Base-by-base conservation (phyloP, 2,797 vertebrate genomes). In the Phataginus tricuspis region DNA sequence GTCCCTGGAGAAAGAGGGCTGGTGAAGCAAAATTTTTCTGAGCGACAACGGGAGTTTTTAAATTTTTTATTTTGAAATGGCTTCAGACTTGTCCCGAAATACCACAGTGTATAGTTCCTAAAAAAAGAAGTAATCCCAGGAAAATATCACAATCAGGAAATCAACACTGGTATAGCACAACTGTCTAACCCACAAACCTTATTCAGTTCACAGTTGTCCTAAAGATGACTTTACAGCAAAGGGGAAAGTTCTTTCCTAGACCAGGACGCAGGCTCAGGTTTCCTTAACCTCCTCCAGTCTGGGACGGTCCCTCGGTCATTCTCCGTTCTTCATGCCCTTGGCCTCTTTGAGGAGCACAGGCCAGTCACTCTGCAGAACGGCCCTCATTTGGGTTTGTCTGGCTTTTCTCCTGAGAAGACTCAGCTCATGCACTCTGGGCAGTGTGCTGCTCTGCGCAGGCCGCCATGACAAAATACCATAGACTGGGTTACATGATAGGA, bases 251-350 rank as follows among this genome's bases (percentile, higher is more conserved):
- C 66, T 68, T 45, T 25, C 3, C 49, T 14, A 23, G 64, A 9
- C 42, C 6, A 11, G 63, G 16, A 16, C 37, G 63, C n/a, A 27
- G 0, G 55, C 4, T 37, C 1, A 0, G 2, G 57, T 37, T 12
- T 18, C 55, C 10, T 34, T 1, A 16, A 37, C 57, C 31, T 31
- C 51, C 18, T 55, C 23, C 23, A 0, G 2, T 11, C 64, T 19
- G 66, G 51, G 45, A 21, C 5, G 3, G 5, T 2, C 27, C 16
- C 29, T 45, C 45, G 51, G 7, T 39, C 49, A 3, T 5, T 6
- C 34, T 27, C 19, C 16, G 16, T 37, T 9, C 57, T 57, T 31
- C 34, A 12, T 0, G 1, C 18, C 25, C 14, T 37, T 19, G 16
- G 19, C 15, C 27, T 21, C 37, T 37, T 49, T 9, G 18, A 51